Base-by-base conservation (phyloP, 2,888 invertebrate species). In the Polyommatus iphigenia region DNA sequence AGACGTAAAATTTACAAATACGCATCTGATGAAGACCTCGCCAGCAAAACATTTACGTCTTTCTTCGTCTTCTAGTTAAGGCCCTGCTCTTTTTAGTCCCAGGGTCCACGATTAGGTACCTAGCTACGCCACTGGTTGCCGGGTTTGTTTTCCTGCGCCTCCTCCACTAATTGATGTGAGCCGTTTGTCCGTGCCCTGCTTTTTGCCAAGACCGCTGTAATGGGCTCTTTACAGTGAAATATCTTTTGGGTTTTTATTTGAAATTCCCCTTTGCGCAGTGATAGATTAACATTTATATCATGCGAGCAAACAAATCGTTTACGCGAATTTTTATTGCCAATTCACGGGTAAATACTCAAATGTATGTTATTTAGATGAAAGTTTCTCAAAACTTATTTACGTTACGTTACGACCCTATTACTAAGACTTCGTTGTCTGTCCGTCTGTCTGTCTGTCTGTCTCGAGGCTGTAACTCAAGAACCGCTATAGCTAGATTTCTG, bases 161-260 rank as follows among this genome's bases (percentile, higher is more conserved):
- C 85, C 87, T 88, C 86, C 86, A 85, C 91, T 91, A 92, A 92
- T 92, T 91, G 90, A 91, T 91, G 90, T 84, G 85, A 83, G 83
- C 82, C 82, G 83, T 84, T 85, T 84, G 85, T 82, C 82, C 81
- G 83, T 82, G 81, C 83, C 85, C 83, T 84, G 85, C 85, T 88
- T 89, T 89, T 89, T 87, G 84, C 88, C 87, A 89, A 90, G 89
- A 90, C 88, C 87, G 78, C 78, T 62, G 78, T 89, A 90, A 90
- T 89, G 86, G 88, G 85, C 87, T 87, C 89, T 89, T 87, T 83
- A 83, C 86, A 87, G 88, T 90, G 88, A 90, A 90, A 90, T 90
- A 89, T 90, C 89, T 90, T 89, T 89, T 87, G 84, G 78, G 78
- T 73, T 78, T 77, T 78, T 78, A 78, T 78, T 78, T 78, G 73